Conservation (phyloP, 2,797 vertebrate species). For the Hemibagrus guttatus region DNA sequence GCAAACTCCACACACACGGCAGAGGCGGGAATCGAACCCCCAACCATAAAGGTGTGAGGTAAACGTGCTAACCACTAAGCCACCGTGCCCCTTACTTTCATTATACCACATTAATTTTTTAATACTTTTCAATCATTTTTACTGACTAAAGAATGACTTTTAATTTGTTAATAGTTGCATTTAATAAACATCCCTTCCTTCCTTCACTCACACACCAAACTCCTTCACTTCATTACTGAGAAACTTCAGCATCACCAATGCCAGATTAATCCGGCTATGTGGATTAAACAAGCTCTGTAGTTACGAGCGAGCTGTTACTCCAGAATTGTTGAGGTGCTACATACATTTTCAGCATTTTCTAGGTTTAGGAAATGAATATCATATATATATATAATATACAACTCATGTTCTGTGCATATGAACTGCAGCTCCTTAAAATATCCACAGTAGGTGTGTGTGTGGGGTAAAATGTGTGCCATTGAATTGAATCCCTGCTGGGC, state of each 20-base stretch:
- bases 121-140: background rate
- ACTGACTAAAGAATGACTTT: background rate
- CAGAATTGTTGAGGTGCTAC: background rate
- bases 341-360: background rate
- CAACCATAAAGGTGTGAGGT: too few species aligned
- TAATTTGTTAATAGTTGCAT: background rate
- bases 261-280: background rate
- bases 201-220: background rate
- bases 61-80: too few species aligned
- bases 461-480: background rate
- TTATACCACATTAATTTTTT: background rate
- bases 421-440: background rate
- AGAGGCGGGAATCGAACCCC: too few species aligned
- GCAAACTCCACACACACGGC: too few species aligned
- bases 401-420: background rate
- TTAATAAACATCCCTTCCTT: background rate
- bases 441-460: background rate
- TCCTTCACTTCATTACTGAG: background rate
- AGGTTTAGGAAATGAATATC: background rate
- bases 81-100: background rate
- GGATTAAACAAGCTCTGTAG: background rate
- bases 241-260: background rate
- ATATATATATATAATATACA: background rate
- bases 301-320: background rate
- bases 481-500: slow-evolving; percentile 44